Evolutionary conservation across 2,797 vertebrate genomes (phyloP).

Genomic region (Thalassophryne amazonica): DNA sequence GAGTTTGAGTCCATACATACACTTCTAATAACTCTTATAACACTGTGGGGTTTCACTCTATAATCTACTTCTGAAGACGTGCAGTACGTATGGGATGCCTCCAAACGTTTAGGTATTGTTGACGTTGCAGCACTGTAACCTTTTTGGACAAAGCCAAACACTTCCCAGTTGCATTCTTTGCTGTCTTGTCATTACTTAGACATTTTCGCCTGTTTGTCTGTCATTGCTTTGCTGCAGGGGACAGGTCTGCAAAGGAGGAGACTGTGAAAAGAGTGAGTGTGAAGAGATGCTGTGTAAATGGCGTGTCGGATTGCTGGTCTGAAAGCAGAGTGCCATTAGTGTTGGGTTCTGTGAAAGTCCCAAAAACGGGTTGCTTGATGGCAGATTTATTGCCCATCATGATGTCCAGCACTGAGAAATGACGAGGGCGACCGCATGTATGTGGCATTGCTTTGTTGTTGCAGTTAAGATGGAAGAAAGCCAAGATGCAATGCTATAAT

Average conservation of each 20-base stretch:
- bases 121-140: constrained; percentile 2
- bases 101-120: neutral
- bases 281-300: constrained; percentile 37
- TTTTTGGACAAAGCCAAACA: neutral
- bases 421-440: constrained; percentile 5
- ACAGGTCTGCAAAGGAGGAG: neutral
- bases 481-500: neutral
- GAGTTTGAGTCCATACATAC: no score
- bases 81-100: neutral
- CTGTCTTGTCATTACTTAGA: neutral
- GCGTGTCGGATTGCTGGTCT: constrained; percentile 49
- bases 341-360: constrained; percentile 62
- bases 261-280: constrained; percentile 8
- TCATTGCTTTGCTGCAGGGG: neutral
- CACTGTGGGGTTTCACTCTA: neutral
- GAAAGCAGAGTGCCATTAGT: constrained; percentile 58
- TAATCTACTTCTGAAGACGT: neutral
- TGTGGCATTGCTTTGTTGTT: no score
- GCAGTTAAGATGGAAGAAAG: no score
- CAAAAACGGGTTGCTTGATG: constrained; percentile 13
- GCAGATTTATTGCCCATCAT: constrained; percentile 26
- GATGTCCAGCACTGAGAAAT: neutral
- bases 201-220: neutral
- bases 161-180: neutral
- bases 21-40: no score